These are phyloP conservation scores for Thunnus thynnus DNA, from an alignment of 2,113 vertebrate genomes.

Conservation along the genomic window DNA sequence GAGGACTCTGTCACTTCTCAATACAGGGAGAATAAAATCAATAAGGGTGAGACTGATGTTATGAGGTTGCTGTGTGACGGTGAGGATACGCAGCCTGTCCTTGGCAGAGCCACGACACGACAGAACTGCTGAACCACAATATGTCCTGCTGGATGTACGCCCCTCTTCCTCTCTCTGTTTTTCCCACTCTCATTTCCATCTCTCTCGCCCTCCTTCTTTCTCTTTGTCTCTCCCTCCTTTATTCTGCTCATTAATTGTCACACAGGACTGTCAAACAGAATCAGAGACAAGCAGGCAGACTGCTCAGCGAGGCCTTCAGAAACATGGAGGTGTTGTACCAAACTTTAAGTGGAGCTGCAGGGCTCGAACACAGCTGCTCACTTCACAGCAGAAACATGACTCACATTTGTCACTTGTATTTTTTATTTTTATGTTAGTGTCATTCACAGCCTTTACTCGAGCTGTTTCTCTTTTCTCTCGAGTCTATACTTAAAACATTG, in stretches of 20 bases:
- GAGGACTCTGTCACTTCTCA: constrained; percentile 40
- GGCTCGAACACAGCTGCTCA: constrained; percentile 42
- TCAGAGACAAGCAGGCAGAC: constrained; percentile 47
- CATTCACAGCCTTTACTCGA: not conserved
- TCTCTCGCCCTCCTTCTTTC: not conserved
- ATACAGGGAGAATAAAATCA: constrained; percentile 51
- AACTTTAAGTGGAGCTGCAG: constrained; percentile 41
- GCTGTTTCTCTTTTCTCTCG: not conserved
- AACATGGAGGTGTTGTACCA: constrained; percentile 28
- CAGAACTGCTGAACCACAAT: constrained; percentile 70
- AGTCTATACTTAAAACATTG: not conserved
- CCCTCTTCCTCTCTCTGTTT: not conserved
- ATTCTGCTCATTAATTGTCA: constrained; percentile 59
- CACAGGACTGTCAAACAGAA: constrained; percentile 56
- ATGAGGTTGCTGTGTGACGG: constrained; percentile 51
- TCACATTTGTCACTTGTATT: not conserved
- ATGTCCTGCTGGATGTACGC: constrained; percentile 64
- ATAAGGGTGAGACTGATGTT: constrained; percentile 43
- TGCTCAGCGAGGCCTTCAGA: constrained; percentile 8
- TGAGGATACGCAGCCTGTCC: constrained; percentile 51
- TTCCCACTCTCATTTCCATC: not conserved
- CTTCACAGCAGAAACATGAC: constrained; percentile 15
- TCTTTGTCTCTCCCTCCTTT: not conserved
- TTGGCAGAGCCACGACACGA: constrained; percentile 53
- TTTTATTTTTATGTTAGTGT: not conserved